Evolutionary conservation across 64 coral and sea anemone species (phyloP), one percentile per base, ranked within the genome.

Genomic region (Stichodactyla mertensii): DNA sequence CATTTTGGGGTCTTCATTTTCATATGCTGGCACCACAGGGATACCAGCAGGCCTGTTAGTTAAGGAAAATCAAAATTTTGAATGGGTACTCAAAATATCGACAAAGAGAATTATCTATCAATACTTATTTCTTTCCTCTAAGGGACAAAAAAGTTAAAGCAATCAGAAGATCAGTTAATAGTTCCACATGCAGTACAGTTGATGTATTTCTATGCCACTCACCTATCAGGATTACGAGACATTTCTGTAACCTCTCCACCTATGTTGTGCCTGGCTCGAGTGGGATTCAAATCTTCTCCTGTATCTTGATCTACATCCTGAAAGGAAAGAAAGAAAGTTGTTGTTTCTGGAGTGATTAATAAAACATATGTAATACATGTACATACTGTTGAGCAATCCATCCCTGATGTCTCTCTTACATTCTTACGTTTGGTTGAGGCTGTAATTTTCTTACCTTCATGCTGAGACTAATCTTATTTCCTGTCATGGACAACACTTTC

Each of bases 261-360:
- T 19, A 92, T 59, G 53, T 78, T 52, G 28, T 89, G 86, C 57
- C 88, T 94, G 26, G 85, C 85, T 79, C 90, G 89, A n/a, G 97
- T 99, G 2, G 97, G 97, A 87, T 99, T 99, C 55, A 99, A 83
- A 80, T 99, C 97, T 88, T 99, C 97, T 69, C 93, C 97, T 23
- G 97, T 95, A 20, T 92, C 90, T 86, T 99, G 97, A 88, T 99
- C 97, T 6, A 95, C 97, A 64, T 99, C 97, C 97, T 99, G 24
- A 7, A 74, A 74, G 69, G 8, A 4, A 79, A 51, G 16, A 53
- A 16, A 16, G 24, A 3, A 52, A 81, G 18, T 55, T 53, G 19
- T 31, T 54, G 2, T 2, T 45, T 45, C 36, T 45, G 36, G 36
- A 2, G 3, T 45, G 36, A 45, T 4, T 3, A 45, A 45, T 45